A percentile compares a stretch with the other conserved stretches of the same genome.
These are phyloP conservation scores for Hippolais icterina DNA, from an alignment of 2,113 vertebrate genomes.

Conservation along the genomic window DNA sequence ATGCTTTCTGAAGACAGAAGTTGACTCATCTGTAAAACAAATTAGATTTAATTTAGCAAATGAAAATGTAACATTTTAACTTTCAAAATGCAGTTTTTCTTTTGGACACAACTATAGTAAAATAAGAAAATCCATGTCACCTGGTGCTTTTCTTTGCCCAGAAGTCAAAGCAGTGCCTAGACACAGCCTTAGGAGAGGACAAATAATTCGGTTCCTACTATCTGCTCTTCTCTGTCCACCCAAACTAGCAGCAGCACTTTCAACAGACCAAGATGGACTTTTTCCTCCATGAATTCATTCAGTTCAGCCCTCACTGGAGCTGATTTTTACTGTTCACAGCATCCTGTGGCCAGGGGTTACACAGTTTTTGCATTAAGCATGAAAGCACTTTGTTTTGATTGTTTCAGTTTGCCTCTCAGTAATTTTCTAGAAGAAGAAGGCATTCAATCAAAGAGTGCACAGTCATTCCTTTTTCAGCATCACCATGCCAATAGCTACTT, in stretches of 20 bases:
- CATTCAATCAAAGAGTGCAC: neutral
- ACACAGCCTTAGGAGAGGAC: neutral
- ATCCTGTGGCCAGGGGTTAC: neutral
- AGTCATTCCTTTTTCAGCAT: neutral
- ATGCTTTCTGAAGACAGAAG: neutral
- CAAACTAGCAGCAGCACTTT: neutral
- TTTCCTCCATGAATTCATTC: neutral
- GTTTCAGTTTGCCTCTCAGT: neutral
- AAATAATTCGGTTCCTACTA: neutral
- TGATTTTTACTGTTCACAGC: neutral
- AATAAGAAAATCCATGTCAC: constrained; percentile 27
- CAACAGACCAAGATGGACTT: neutral
- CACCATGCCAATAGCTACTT: neutral
- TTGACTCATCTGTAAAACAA: constrained; percentile 3
- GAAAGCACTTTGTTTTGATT: neutral
- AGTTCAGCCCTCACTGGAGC: neutral
- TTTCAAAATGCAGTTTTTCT: constrained; percentile 5
- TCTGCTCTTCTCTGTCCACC: neutral
- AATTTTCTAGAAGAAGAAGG: neutral
- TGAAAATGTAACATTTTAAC: neutral
- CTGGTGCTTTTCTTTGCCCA: neutral
- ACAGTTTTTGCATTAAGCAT: neutral
- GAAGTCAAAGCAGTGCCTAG: neutral
- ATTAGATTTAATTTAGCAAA: constrained; percentile 12
- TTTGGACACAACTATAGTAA: neutral